Evolutionary conservation across 2,888 invertebrate species (phyloP).

Genomic region (Ariolimax columbianus): DNA sequence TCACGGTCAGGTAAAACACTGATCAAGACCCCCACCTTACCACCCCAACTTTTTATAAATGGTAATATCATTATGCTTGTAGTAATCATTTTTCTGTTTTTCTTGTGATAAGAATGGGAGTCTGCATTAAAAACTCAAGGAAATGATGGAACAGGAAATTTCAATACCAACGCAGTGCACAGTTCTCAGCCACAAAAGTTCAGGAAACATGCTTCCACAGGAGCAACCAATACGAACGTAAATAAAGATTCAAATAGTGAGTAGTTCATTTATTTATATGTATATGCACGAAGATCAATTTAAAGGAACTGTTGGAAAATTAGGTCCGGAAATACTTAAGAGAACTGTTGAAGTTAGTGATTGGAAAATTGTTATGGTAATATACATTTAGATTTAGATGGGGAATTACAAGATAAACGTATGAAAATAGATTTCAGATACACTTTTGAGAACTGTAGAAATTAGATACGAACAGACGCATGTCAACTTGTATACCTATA

Average conservation of each 20-base stretch:
- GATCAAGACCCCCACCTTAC: too few species aligned
- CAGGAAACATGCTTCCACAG: neutral
- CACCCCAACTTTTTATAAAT: too few species aligned
- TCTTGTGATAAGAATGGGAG: conserved; percentile 1
- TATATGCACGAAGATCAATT: neutral
- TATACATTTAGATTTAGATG: too few species aligned
- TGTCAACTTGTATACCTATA: too few species aligned
- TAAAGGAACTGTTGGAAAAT: too few species aligned
- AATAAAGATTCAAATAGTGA: conserved; percentile 13
- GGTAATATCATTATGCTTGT: neutral
- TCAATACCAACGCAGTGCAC: conserved; percentile 28
- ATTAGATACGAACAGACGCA: neutral
- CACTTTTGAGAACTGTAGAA: too few species aligned
- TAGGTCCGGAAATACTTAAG: too few species aligned
- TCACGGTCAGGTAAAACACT: too few species aligned
- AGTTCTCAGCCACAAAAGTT: neutral
- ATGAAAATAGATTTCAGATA: too few species aligned
- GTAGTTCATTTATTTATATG: neutral
- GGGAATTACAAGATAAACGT: too few species aligned
- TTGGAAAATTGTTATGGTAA: too few species aligned
- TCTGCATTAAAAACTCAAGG: neutral
- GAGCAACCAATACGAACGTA: neutral
- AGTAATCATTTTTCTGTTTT: neutral
- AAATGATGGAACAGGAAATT: conserved; percentile 20
- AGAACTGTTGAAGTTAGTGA: too few species aligned